Evolutionary conservation across 2,113 vertebrate species (phyloP).

Genomic region (Psittacus erithacus): DNA sequence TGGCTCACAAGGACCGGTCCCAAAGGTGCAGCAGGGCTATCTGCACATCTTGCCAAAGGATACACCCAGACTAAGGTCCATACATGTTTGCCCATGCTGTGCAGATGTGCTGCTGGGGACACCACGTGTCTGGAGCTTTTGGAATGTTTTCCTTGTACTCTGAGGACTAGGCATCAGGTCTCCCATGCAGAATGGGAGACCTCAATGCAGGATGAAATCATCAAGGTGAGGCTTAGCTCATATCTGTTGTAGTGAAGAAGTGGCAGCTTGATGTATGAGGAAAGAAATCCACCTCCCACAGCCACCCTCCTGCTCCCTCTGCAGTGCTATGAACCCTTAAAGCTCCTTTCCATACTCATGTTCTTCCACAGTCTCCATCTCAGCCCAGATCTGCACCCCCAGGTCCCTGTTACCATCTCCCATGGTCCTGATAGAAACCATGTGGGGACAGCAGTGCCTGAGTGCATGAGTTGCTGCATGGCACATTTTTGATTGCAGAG

Average conservation of each 20-base stretch:
- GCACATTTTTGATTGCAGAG: background rate
- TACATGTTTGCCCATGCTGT: rapidly evolving
- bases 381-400: background rate
- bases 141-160: background rate
- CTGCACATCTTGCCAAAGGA: background rate
- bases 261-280: background rate
- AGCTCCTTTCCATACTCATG: background rate
- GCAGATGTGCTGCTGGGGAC: background rate
- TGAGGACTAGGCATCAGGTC: background rate
- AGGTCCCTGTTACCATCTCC: background rate
- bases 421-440: background rate
- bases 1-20: background rate
- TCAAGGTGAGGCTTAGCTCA: background rate
- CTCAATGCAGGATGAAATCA: background rate
- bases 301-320: background rate
- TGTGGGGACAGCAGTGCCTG: background rate
- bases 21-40: background rate
- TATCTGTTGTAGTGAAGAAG: background rate
- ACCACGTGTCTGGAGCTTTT: background rate
- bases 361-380: background rate
- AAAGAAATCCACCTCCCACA: background rate
- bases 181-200: background rate
- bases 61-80: background rate
- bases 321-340: background rate
- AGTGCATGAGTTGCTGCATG: background rate